phyloP scores from a whole-genome alignment of 2,113 vertebrate genomes.

The Uria lomvia region DNA sequence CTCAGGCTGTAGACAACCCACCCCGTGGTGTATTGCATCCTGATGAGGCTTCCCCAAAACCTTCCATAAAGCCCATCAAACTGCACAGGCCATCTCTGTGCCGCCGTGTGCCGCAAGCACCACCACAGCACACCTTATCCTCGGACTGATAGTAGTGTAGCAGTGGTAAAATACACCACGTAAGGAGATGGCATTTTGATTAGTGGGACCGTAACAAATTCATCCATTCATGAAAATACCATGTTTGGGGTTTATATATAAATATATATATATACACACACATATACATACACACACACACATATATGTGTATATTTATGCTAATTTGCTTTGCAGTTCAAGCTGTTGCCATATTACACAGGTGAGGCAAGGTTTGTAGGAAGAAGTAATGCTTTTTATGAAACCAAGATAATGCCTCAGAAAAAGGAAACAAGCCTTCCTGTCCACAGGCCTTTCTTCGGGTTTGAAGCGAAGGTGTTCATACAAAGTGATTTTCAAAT shows the following conservation, averaged over 20 bases:
- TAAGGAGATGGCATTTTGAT: background rate
- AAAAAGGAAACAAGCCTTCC: background rate
- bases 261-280: background rate
- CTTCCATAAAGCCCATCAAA: background rate
- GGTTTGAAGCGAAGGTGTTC: background rate
- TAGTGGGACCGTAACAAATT: background rate
- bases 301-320: background rate
- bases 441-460: background rate
- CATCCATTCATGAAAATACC: background rate
- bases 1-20: background rate
- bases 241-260: background rate
- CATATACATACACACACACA: no score
- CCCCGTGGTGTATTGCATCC: rapidly evolving
- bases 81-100: background rate
- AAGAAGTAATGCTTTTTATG: background rate
- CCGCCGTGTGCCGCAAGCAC: background rate
- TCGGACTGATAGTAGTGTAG: background rate
- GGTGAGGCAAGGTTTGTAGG: background rate
- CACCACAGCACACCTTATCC: background rate
- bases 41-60: background rate
- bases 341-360: background rate
- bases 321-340: background rate
- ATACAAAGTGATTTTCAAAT: background rate
- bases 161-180: background rate
- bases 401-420: background rate